Evolutionary conservation across 2,113 vertebrate species (phyloP), one percentile per base, ranked within the genome.

Genomic region (Lutjanus erythropterus): DNA sequence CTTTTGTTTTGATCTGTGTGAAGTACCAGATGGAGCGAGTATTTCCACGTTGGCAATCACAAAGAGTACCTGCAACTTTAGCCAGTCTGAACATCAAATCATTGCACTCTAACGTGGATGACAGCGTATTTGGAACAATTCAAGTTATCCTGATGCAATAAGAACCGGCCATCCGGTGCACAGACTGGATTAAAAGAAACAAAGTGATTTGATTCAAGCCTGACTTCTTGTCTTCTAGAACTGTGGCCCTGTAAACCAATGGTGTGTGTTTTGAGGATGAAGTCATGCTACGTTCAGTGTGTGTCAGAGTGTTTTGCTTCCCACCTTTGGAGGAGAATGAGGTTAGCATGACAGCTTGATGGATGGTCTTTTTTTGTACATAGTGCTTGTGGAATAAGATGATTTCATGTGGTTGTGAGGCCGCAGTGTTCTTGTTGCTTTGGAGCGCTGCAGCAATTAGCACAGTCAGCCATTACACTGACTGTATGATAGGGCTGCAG

Each of bases 391-490:
- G 69, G 83, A 88, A 74, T 64, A 35, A 71, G 79, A 86, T 72
- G 78, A 84, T 84, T 92, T 75, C 69, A 90, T 89, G 92, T 82
- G 88, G 90, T 82, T 25, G 69, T 53, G 87, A 85, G 76, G 79
- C 81, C 78, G 47, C 61, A 18, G 75, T 72, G 75, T 78, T 87
- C 50, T 80, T 46, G 58, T 60, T 78, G 72, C 75, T 81, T 68
- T 65, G 61, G 50, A 80, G 75, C 33, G 39, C 59, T 71, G 71
- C 81, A 81, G 88, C 80, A 88, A 91, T 92, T 92, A 92, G 87
- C 46, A 33, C 72, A 81, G 74, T 88, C 81, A 85, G 84, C 72
- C 87, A 84, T 92, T 87, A 90, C 84, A 78, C 14, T 41, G 18
- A 19, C 52, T 69, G 82, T 84, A 84, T 80, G 90, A 88, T 75